Evolutionary conservation across 2,113 vertebrate genomes (phyloP).

Genomic region (Ictalurus punctatus): DNA sequence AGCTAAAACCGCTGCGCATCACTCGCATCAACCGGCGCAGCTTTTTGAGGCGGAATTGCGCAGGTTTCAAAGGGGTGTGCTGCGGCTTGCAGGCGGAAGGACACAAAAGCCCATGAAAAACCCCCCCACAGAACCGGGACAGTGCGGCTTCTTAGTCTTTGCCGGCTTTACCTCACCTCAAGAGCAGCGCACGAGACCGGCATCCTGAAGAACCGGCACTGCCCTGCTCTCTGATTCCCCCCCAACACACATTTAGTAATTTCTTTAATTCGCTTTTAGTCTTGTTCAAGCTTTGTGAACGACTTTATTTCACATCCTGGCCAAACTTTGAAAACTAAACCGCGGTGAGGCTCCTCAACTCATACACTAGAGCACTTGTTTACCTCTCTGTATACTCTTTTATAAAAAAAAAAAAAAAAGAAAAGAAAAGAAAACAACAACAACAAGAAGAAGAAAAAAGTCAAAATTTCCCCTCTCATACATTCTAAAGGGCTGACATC

Average conservation of each 20-base stretch:
- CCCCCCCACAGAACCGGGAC: conserved; percentile 49
- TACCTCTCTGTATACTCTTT: conserved; percentile 1
- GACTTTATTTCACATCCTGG: conserved; percentile 25
- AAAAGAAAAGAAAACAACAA: background rate
- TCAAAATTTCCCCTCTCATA: conserved; percentile 58
- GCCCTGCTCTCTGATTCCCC: conserved; percentile 62
- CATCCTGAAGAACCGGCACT: conserved; percentile 73
- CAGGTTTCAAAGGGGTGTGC: conserved; percentile 57
- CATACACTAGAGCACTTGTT: background rate
- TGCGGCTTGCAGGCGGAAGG: conserved; percentile 75
- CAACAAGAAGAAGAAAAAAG: conserved; percentile 2
- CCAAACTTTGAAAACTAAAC: conserved; percentile 4
- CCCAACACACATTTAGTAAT: background rate
- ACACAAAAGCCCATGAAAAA: conserved; percentile 44
- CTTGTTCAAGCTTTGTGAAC: conserved; percentile 37
- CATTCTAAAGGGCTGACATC: conserved; percentile 67
- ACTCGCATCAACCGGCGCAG: conserved; percentile 61
- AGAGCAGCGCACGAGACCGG: conserved; percentile 64
- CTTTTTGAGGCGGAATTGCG: conserved; percentile 67
- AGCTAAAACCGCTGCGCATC: conserved; percentile 48
- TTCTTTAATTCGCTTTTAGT: conserved; percentile 63
- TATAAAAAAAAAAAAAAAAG: conserved; percentile 18
- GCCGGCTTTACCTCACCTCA: conserved; percentile 69
- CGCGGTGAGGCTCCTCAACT: background rate
- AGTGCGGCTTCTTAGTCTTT: conserved; percentile 63